Evolutionary conservation across 2,113 vertebrate genomes (phyloP).

Genomic region (Origma solitaria): DNA sequence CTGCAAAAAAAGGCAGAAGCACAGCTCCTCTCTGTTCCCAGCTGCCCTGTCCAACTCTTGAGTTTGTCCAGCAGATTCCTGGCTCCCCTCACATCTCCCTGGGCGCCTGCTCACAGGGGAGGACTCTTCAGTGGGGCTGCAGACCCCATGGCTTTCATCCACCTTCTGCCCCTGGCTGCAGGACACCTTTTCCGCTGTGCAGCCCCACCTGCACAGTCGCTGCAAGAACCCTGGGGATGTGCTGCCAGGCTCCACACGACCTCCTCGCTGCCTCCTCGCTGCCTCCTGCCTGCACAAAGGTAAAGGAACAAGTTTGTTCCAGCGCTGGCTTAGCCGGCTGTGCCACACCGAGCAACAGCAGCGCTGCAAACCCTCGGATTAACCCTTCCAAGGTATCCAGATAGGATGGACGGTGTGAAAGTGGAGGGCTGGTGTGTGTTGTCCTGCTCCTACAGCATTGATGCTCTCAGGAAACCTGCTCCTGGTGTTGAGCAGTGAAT

Average conservation of each 20-base stretch:
- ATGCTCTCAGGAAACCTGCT: background rate
- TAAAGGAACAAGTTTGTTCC: background rate
- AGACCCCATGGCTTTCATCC: background rate
- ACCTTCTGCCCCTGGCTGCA: background rate
- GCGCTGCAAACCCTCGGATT: background rate
- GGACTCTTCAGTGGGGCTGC: background rate
- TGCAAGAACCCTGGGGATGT: background rate
- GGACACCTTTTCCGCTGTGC: background rate
- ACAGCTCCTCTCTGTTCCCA: background rate
- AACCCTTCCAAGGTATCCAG: background rate
- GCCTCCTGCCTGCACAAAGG: background rate
- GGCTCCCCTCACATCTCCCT: background rate
- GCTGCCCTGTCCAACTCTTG: background rate
- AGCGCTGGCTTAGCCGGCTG: background rate
- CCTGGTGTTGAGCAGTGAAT: background rate
- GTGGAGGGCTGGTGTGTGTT: background rate
- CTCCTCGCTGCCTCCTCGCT: background rate
- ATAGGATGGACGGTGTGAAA: rapidly evolving
- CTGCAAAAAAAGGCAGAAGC: slow-evolving; percentile 16
- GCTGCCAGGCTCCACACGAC: background rate
- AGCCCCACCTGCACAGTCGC: rapidly evolving
- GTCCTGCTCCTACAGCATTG: background rate
- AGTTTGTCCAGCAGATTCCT: background rate
- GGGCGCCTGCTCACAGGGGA: rapidly evolving
- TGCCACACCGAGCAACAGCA: background rate